Base-by-base conservation (phyloP, 2,113 vertebrate species). In the Lathamus discolor region DNA sequence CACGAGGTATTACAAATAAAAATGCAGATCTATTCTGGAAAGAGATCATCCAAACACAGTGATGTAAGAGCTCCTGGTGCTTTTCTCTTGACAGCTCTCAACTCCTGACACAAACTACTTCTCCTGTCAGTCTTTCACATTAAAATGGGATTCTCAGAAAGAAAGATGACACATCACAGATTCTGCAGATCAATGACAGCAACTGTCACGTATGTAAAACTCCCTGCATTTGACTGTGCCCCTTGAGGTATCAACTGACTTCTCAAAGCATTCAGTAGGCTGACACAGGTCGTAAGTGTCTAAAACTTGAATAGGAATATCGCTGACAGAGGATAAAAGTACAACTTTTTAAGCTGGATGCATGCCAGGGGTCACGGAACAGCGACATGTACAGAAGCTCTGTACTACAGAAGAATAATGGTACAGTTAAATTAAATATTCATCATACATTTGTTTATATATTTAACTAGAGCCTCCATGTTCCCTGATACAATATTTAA, bases 11-110 rank as follows among this genome's bases (percentile, higher is more conserved):
- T 17, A 44, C 3, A 35, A 51, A 52, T 25, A 70, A 44, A 83
- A 75, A 22, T 2, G 7, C 1, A 4, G 16, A 13, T 57, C 39
- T 77, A 16, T 6, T 74, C 28, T 43, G 8, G 23, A 78, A 46
- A 73, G 19, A 84, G 39, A 69, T n/a, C 6, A 59, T 83, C 46
- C 86, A 48, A 83, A 69, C 18, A 67, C 1, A 69, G 57, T 70
- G 46, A 11, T 4, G 10, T 2, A 33, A 68, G 33, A 37, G 43
- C 6, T 68, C n/a, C 0, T 0, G 0, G 8, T 57, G 33, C 49
- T 90, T 49, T 19, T 41, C n/a, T 59, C 46, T 48, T 7, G 0
- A 28, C 35, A 62, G 37, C 22, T 78, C 67, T 37, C n/a, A 82
- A 16, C 16, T 39, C 28, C 70, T 20, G 5, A 37, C 24, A 77